Percentiles rank a stretch among this genome's conserved stretches.
phyloP scores from a whole-genome alignment of 1,140 invertebrate species.

The Chlorops oryzae region DNA sequence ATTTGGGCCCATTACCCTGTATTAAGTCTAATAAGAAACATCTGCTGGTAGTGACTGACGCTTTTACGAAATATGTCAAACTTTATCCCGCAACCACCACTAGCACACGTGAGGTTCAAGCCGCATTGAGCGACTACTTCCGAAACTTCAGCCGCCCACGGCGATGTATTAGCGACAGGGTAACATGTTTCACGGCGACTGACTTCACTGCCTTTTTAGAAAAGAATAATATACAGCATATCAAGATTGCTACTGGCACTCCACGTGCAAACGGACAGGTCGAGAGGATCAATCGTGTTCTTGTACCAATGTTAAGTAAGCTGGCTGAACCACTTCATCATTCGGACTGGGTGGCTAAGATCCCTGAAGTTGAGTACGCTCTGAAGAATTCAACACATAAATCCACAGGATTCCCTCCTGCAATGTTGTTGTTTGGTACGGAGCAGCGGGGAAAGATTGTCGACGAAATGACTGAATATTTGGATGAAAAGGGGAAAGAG shows the following conservation, averaged over 20 bases:
- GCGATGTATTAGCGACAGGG: constrained; percentile 16
- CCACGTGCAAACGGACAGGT: constrained; percentile 19
- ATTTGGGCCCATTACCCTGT: constrained; percentile 3
- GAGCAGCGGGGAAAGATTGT: constrained; percentile 4
- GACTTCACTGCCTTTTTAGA: constrained; percentile 20
- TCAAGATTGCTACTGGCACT: constrained; percentile 11
- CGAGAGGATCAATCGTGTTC: constrained; percentile 19
- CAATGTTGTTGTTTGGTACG: constrained; percentile 1
- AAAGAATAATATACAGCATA: constrained; percentile 14
- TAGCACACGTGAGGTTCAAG: constrained; percentile 21
- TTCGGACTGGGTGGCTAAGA: constrained; percentile 5
- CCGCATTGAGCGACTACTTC: constrained; percentile 17
- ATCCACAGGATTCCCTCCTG: constrained; percentile 1
- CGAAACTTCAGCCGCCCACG: constrained; percentile 10
- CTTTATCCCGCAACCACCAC: constrained; percentile 13
- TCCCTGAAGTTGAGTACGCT: constrained; percentile 7
- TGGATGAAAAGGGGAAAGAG: too few species aligned
- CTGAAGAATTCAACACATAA: constrained; percentile 6
- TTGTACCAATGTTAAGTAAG: constrained; percentile 18
- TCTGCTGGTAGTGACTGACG: constrained; percentile 1
- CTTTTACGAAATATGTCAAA: background rate
- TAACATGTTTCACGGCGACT: constrained; percentile 21
- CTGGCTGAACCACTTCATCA: background rate
- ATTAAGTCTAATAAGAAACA: constrained; percentile 2
- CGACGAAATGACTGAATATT: constrained; percentile 1